A percentile compares a stretch with the other conserved stretches of the same genome.
phyloP scores from a whole-genome alignment of 92 coral and sea anemone genomes.

The Zoanthus solanderi region DNA sequence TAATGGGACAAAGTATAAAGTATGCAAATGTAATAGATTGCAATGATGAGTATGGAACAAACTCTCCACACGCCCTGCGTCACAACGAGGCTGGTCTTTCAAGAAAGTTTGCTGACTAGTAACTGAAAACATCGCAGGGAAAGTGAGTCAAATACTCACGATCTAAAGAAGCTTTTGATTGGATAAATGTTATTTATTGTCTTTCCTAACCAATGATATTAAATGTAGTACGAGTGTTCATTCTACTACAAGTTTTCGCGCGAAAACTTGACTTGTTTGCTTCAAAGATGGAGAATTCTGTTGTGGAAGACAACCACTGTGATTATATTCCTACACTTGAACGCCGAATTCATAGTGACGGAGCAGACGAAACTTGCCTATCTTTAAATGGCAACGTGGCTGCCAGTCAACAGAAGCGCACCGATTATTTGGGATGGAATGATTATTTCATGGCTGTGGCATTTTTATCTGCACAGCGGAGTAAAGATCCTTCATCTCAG shows the following conservation, averaged over 20 bases:
- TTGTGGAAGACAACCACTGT: not conserved
- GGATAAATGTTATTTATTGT: not conserved
- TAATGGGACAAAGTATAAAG: constrained; percentile 70
- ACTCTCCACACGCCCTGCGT: constrained; percentile 77
- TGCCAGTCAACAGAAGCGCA: constrained; percentile 61
- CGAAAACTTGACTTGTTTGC: constrained; percentile 12
- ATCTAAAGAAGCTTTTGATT: constrained; percentile 35
- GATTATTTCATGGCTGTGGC: constrained; percentile 99
- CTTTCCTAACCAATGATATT: constrained; percentile 11
- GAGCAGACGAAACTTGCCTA: not conserved
- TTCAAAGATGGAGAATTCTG: not conserved
- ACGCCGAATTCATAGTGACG: not conserved
- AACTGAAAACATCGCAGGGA: not conserved
- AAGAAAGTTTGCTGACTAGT: constrained; percentile 37
- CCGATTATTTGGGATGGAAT: constrained; percentile 86
- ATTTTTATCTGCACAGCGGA: constrained; percentile 96
- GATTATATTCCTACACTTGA: constrained; percentile 25
- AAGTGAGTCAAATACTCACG: not conserved
- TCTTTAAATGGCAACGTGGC: not conserved
- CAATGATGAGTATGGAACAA: constrained; percentile 55
- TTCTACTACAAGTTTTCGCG: constrained; percentile 12
- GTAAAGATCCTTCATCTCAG: constrained; percentile 96
- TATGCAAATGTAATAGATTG: constrained; percentile 71
- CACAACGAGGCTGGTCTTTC: constrained; percentile 73
- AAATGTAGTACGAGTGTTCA: not conserved